Conservation (phyloP, 2,797 vertebrate species). For the Decapterus maruadsi region DNA sequence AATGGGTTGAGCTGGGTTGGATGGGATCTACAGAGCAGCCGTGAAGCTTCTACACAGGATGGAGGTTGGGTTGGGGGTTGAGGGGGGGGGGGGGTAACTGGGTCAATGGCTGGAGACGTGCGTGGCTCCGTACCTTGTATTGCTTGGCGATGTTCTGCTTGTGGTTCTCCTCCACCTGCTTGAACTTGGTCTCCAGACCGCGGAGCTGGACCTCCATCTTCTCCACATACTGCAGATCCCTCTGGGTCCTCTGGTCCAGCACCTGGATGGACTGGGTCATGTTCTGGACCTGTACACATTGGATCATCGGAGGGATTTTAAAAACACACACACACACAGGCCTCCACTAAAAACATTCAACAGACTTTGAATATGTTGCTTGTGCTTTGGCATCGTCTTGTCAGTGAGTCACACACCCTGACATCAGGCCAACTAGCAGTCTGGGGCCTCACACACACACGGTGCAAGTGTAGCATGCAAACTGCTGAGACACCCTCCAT, state of each 20-base stretch:
- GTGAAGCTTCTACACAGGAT: conserved; percentile 31
- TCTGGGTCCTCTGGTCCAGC: conserved; percentile 96
- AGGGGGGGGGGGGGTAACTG: not conserved
- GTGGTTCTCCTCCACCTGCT: conserved; percentile 98
- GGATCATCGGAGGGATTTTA: not conserved
- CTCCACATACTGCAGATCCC: conserved; percentile 97
- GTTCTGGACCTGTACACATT: conserved; percentile 94
- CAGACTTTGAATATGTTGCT: conserved; percentile 63
- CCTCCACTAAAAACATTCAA: not conserved
- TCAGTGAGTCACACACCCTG: conserved; percentile 60
- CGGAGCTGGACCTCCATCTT: conserved; percentile 99
- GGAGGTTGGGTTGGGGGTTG: conserved; percentile 2
- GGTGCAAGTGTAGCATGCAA: conserved; percentile 55
- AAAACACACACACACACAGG: no score
- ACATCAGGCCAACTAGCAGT: conserved; percentile 58
- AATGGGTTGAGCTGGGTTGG: conserved; percentile 13
- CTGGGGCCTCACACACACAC: conserved; percentile 66
- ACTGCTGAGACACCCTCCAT: conserved; percentile 61
- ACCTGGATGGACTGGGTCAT: conserved; percentile 99
- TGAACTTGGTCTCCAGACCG: conserved; percentile 97
- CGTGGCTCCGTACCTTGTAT: conserved; percentile 91
- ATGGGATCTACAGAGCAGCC: conserved; percentile 39
- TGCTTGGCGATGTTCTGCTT: conserved; percentile 98
- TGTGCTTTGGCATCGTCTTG: conserved; percentile 44
- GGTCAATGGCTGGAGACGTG: conserved; percentile 34